A percentile compares a stretch with the other conserved stretches of the same genome.
phyloP scores from a whole-genome alignment of 2,113 vertebrate species.

The Paralichthys olivaceus region DNA sequence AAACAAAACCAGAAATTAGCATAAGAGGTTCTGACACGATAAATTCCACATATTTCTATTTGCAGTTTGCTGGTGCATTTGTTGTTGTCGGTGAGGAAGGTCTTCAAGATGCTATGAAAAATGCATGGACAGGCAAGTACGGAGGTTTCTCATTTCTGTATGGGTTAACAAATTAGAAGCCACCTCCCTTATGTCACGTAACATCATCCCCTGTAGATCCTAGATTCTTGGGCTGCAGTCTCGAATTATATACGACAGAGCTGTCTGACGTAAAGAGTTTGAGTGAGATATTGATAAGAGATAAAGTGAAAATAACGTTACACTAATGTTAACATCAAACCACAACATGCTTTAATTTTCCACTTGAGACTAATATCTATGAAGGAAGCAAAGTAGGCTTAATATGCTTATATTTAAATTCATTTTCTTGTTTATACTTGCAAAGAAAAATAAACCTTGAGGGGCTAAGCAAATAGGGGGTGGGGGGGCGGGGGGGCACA shows the following conservation, averaged over 20 bases:
- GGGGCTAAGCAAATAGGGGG: slow-evolving; percentile 48
- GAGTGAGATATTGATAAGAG: slow-evolving; percentile 32
- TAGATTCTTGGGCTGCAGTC: neutral
- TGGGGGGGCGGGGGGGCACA: neutral
- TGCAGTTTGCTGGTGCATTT: neutral
- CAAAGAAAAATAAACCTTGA: slow-evolving; percentile 67
- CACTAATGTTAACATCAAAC: slow-evolving; percentile 53
- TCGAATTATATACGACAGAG: no score
- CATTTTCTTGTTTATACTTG: slow-evolving; percentile 61
- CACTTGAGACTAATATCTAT: slow-evolving; percentile 54
- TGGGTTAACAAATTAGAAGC: no score
- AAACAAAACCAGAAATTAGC: neutral
- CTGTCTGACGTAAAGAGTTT: neutral
- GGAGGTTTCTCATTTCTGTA: slow-evolving; percentile 17
- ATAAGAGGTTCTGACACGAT: neutral
- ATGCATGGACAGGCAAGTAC: slow-evolving; percentile 31
- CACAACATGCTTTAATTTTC: slow-evolving; percentile 57
- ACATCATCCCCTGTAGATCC: no score
- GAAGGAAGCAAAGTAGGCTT: slow-evolving; percentile 56
- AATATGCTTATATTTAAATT: slow-evolving; percentile 40
- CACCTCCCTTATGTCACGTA: no score
- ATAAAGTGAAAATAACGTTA: slow-evolving; percentile 33
- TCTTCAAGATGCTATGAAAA: slow-evolving; percentile 27
- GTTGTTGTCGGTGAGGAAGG: slow-evolving; percentile 8
- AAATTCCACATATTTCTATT: neutral